phyloP scores from a whole-genome alignment of 2,888 invertebrate genomes.

The Andrena minutula region DNA sequence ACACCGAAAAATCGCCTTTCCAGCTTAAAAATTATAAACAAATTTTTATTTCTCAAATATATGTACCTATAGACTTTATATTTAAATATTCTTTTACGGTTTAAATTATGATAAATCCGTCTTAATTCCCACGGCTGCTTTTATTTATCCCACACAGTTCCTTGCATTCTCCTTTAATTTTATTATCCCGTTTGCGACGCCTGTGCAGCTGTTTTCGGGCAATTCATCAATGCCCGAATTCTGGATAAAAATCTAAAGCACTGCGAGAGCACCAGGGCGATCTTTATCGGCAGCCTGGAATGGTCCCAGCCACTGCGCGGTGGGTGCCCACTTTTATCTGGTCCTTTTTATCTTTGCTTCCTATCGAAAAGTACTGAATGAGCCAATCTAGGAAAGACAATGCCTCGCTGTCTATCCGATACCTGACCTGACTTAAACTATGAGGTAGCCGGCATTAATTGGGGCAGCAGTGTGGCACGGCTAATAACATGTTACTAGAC shows the following conservation, averaged over 20 bases:
- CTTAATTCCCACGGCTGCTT: neutral
- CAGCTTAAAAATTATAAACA: too few species aligned
- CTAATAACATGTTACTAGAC: conserved; percentile 75
- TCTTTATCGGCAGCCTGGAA: conserved; percentile 44
- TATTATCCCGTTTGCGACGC: neutral
- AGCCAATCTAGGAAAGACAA: conserved; percentile 56
- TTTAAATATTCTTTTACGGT: too few species aligned
- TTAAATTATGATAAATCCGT: neutral
- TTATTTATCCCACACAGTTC: neutral
- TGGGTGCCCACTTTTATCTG: conserved; percentile 42
- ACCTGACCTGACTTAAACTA: conserved; percentile 65
- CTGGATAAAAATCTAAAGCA: conserved; percentile 24
- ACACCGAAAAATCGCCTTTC: too few species aligned
- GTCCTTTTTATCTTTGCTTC: conserved; percentile 37
- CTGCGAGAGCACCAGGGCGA: neutral
- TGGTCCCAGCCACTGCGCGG: conserved; percentile 13
- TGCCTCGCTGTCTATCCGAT: conserved; percentile 51
- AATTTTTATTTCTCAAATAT: too few species aligned
- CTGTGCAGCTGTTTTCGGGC: neutral
- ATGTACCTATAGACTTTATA: too few species aligned
- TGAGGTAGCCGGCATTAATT: conserved; percentile 69
- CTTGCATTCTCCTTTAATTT: neutral
- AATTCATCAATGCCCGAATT: conserved; percentile 26
- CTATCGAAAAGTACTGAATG: conserved; percentile 51
- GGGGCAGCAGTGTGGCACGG: conserved; percentile 66